Conservation (phyloP, 2,888 invertebrate genomes). For the Micropterix aruncella region DNA sequence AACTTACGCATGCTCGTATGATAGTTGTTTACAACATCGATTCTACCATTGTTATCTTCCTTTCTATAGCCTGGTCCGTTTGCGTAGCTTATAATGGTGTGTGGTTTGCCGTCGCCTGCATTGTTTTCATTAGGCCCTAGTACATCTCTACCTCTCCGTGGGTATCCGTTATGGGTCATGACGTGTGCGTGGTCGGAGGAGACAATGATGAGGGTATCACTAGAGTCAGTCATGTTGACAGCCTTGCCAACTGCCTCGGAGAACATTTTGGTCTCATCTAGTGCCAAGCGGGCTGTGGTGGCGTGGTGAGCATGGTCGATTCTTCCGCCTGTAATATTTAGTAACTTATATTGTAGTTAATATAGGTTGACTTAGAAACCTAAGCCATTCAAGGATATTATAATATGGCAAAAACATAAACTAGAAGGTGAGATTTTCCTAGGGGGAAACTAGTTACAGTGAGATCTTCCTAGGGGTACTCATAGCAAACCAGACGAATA, state of each 20-base stretch:
- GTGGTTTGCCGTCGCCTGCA: slow-evolving; percentile 35
- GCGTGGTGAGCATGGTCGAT: slow-evolving; percentile 47
- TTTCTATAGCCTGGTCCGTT: slow-evolving; percentile 45
- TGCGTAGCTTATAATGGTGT: slow-evolving; percentile 46
- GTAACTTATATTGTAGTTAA: too few species aligned
- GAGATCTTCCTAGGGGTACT: background rate
- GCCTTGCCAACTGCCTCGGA: slow-evolving; percentile 43
- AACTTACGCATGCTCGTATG: too few species aligned
- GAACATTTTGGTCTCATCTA: slow-evolving; percentile 55
- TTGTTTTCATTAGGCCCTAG: slow-evolving; percentile 25
- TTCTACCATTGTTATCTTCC: slow-evolving; percentile 22
- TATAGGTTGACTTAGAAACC: too few species aligned
- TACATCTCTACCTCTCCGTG: slow-evolving; percentile 32
- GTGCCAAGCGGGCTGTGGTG: slow-evolving; percentile 34
- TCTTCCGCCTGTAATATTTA: slow-evolving; percentile 25
- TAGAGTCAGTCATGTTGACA: slow-evolving; percentile 30
- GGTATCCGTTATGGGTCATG: slow-evolving; percentile 54
- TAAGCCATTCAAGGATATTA: too few species aligned
- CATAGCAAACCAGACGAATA: too few species aligned
- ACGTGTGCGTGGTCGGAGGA: slow-evolving; percentile 68
- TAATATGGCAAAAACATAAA: too few species aligned
- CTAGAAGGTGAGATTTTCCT: too few species aligned
- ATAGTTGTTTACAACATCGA: too few species aligned
- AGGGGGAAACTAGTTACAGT: too few species aligned
- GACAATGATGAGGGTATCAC: slow-evolving; percentile 65